phyloP scores from a whole-genome alignment of 2,888 invertebrate species.

The Suillia variegata region DNA sequence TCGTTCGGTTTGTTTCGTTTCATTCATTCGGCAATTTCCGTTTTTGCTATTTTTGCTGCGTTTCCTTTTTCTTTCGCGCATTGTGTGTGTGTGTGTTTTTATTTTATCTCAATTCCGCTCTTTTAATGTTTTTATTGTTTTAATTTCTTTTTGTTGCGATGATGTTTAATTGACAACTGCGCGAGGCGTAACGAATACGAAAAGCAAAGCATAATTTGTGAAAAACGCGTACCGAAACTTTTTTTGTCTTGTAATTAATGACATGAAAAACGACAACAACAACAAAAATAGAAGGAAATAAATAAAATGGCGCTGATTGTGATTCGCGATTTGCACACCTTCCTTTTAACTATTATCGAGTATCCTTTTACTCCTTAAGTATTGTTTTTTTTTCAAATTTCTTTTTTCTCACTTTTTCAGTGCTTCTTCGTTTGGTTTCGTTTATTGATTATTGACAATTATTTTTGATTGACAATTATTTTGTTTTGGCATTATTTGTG shows the following conservation, averaged over 20 bases:
- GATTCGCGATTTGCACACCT: no score
- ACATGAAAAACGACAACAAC: no score
- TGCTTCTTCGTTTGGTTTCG: not conserved
- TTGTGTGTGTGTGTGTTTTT: no score
- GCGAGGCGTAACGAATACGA: not conserved
- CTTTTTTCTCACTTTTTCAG: no score
- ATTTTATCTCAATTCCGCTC: not conserved
- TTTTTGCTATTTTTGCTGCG: not conserved
- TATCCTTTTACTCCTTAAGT: not conserved
- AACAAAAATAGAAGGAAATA: not conserved
- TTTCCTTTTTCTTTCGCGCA: not conserved
- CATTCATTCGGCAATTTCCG: conserved; percentile 1
- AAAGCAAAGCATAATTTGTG: not conserved
- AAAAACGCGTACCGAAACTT: no score
- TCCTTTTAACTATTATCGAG: no score
- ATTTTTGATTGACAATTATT: not conserved
- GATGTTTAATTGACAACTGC: not conserved
- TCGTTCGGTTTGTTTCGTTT: no score
- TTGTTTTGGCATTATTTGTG: not conserved
- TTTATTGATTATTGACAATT: conserved; percentile 5
- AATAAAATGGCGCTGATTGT: not conserved
- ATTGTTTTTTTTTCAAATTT: no score
- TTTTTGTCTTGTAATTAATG: no score
- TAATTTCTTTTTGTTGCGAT: not conserved
- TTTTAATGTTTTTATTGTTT: not conserved